Evolutionary conservation across 35 echinoderm and acorn worm species (phyloP), one percentile per base, ranked within the genome.

Genomic region (Strongylocentrotus purpuratus): DNA sequence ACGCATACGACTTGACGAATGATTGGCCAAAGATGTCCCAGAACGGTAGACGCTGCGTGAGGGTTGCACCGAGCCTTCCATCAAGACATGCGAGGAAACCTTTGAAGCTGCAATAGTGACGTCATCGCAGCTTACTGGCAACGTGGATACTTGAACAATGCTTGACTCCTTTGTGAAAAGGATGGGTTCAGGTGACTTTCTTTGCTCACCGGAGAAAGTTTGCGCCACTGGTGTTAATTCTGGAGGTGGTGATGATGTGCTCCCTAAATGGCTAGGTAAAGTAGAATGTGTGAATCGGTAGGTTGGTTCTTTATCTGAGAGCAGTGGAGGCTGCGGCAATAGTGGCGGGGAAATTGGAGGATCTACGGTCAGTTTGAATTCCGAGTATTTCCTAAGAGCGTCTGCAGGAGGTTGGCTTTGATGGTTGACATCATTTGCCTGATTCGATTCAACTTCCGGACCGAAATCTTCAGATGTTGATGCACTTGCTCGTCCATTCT

Each of bases 281-380:
- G 98, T 99, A 31, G 98, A 99, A 93, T 99, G 97, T 17, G 95
- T 97, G 95, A 99, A 97, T 41, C 95, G 95, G 45, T 65, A 94
- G 4, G 96, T 87, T 32, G 86, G 33, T 5, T 88, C 86, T 13
- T 94, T 86, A 33, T 94, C 92, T 11, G 86, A 61, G 7, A 52
- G 78, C 15, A 32, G 86, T 12, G 48, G 86, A 31, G 85, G 33
- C 10, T 90, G 85, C 15, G 59, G 9, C 9, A 91, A 45, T 31
- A 91, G 95, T 5, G 92, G 47, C 9, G 95, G 92, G 31, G 59
- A 10, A 3, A 92, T 17, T 52, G 95, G 46, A 33, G 61, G 41
- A 18, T 89, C 87, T 45, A 31, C 87, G 6, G 87, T 45, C 33
- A 89, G 32, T 89, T 89, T 33, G 20, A 89, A 89, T 33, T 46